Percentiles rank a stretch among this genome's conserved stretches.
These are phyloP conservation scores for Hypselothyrea guttata DNA, from an alignment of 2,888 invertebrate genomes.

Conservation along the genomic window DNA sequence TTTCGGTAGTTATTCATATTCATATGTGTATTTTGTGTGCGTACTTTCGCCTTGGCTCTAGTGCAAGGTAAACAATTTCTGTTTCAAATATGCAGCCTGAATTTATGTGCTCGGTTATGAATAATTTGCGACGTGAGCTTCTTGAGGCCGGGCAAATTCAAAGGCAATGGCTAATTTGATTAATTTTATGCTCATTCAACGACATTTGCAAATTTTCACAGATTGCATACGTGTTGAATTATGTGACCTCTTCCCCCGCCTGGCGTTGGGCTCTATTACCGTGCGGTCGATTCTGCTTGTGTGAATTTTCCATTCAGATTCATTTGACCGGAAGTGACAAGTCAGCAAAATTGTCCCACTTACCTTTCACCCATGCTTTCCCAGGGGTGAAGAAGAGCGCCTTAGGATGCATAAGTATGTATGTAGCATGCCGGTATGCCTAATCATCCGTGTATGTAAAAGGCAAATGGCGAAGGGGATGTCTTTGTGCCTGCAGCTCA, in stretches of 20 bases:
- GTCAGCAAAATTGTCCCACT: slow-evolving; percentile 71
- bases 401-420: slow-evolving; percentile 6
- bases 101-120: slow-evolving; percentile 44
- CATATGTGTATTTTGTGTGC: background rate
- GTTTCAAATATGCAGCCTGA: slow-evolving; percentile 1
- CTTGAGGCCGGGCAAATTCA: slow-evolving; percentile 48
- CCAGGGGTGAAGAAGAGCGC: background rate
- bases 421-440: slow-evolving; percentile 41
- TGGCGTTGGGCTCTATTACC: background rate
- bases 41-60: background rate
- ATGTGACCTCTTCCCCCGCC: slow-evolving; percentile 8
- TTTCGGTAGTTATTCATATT: no score
- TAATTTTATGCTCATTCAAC: slow-evolving; percentile 67
- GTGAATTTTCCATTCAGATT: slow-evolving; percentile 52
- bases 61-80: background rate
- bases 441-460: slow-evolving; percentile 67
- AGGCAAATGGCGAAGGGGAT: slow-evolving; percentile 64
- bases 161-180: slow-evolving; percentile 65
- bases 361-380: slow-evolving; percentile 50
- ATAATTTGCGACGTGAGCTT: slow-evolving; percentile 49
- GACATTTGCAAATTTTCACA: slow-evolving; percentile 63
- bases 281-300: slow-evolving; percentile 48
- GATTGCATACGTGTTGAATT: slow-evolving; percentile 56
- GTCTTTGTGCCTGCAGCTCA: slow-evolving; percentile 30
- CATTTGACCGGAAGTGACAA: slow-evolving; percentile 76